These are phyloP conservation scores for Trissoscelio sp. DNA, from an alignment of 2,888 invertebrate species.

Conservation along the genomic window DNA sequence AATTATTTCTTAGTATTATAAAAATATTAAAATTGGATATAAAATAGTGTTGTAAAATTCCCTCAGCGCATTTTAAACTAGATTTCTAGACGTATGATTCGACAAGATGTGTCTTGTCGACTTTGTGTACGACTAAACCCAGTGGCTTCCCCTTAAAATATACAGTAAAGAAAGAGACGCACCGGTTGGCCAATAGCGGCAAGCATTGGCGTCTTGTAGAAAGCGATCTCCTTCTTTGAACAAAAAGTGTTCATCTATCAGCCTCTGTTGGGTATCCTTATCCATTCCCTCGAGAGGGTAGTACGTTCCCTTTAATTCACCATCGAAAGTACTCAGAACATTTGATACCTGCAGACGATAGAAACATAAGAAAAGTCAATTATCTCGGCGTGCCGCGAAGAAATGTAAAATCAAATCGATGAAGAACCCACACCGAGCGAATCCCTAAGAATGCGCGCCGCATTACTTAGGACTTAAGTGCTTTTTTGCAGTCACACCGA, in stretches of 20 bases:
- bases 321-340: conserved; percentile 83
- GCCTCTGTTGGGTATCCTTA: conserved; percentile 85
- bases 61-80: no score
- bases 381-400: conserved; percentile 43
- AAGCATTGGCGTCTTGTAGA: conserved; percentile 85
- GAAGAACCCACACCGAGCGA: conserved; percentile 35
- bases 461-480: conserved; percentile 52
- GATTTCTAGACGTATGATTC: conserved; percentile 5
- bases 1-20: no score
- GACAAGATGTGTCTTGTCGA: not conserved
- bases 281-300: conserved; percentile 85
- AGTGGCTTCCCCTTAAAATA: conserved; percentile 25
- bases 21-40: no score
- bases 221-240: conserved; percentile 87
- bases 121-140: conserved; percentile 34
- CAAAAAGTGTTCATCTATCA: conserved; percentile 87
- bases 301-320: conserved; percentile 86
- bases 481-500: conserved; percentile 37
- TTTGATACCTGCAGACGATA: conserved; percentile 75
- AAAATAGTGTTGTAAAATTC: no score
- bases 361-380: conserved; percentile 69
- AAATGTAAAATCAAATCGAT: conserved; percentile 66
- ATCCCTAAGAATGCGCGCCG: conserved; percentile 53
- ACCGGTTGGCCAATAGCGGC: conserved; percentile 89
- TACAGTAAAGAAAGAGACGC: conserved; percentile 60